Evolutionary conservation across 2,888 invertebrate species (phyloP).

Genomic region (Pheosia tremula): DNA sequence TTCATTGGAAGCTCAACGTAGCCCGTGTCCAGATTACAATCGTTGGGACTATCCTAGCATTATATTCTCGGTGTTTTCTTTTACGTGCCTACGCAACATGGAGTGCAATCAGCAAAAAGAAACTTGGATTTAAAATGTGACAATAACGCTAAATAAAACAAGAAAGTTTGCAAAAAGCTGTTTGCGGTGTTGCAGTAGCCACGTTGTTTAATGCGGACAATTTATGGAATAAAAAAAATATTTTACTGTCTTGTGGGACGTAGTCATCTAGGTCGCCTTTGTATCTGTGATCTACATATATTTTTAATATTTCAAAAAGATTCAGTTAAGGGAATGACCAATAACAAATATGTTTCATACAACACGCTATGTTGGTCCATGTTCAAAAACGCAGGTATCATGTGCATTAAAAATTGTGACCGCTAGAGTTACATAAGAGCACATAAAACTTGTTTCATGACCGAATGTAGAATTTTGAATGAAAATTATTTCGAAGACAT

Average conservation of each 20-base stretch:
- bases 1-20: slow-evolving; percentile 8
- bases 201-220: slow-evolving; percentile 51
- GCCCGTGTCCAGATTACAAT: slow-evolving; percentile 17
- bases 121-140: slow-evolving; percentile 35
- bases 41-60: slow-evolving; percentile 19
- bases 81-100: slow-evolving; percentile 34
- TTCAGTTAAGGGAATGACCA: neutral
- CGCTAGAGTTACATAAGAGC: neutral
- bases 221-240: slow-evolving; percentile 44
- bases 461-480: neutral
- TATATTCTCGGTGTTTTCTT: slow-evolving; percentile 30
- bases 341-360: neutral
- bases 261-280: slow-evolving; percentile 25
- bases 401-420: neutral
- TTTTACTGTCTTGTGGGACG: slow-evolving; percentile 22
- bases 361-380: no score
- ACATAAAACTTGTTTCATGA: neutral
- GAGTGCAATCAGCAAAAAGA: slow-evolving; percentile 42
- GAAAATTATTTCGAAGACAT: slow-evolving; percentile 1
- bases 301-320: neutral
- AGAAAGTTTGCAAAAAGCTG: slow-evolving; percentile 60
- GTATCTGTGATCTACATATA: slow-evolving; percentile 10
- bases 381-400: no score
- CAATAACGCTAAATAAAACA: slow-evolving; percentile 49
- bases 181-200: slow-evolving; percentile 53